Conservation (phyloP, 2,888 invertebrate genomes). For the Lasioglossum zephyrum region DNA sequence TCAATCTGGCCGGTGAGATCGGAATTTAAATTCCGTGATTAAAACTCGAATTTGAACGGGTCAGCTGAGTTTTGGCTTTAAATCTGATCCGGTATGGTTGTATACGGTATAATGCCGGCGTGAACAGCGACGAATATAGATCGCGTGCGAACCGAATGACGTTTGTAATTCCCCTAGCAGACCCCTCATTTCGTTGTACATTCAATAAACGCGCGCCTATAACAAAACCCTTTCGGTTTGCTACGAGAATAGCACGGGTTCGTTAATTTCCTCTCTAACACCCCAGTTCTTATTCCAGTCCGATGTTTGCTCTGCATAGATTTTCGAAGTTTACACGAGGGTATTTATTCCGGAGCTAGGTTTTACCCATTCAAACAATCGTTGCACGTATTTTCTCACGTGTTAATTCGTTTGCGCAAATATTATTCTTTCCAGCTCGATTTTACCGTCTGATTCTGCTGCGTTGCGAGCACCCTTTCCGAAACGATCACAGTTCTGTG, state of each 20-base stretch:
- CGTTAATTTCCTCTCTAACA: not conserved
- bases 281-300: not conserved
- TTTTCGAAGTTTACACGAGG: not conserved
- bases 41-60: not conserved
- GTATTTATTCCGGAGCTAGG: not conserved
- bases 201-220: not conserved
- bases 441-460: not conserved
- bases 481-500: no score
- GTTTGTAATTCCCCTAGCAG: conserved; percentile 11
- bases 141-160: not conserved
- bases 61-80: not conserved
- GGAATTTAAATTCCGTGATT: conserved; percentile 9
- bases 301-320: not conserved
- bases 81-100: not conserved
- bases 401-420: not conserved
- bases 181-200: not conserved
- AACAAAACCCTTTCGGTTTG: conserved; percentile 6
- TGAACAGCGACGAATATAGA: not conserved
- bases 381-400: not conserved
- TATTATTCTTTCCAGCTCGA: not conserved
- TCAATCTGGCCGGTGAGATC: not conserved
- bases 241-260: not conserved
- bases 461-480: not conserved
- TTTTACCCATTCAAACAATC: not conserved
- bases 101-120: not conserved